phyloP scores from a whole-genome alignment of 2,888 invertebrate species.

The Xiphydria camelus region DNA sequence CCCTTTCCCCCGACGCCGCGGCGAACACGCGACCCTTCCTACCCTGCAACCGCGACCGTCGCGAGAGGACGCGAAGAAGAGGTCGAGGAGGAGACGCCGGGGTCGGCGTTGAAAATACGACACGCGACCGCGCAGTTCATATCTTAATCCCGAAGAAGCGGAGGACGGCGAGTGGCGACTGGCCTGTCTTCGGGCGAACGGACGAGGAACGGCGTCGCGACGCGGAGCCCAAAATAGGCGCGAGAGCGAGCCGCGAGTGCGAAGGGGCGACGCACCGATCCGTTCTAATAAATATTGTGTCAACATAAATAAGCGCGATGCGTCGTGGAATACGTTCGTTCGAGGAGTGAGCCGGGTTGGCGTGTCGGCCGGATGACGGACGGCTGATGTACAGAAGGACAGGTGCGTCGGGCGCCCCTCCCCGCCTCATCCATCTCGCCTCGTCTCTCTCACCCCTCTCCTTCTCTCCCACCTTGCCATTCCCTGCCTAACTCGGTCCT shows the following conservation, averaged over 20 bases:
- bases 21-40: no score
- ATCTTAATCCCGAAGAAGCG: conserved; percentile 33
- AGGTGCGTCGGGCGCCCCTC: conserved; percentile 47
- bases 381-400: conserved; percentile 54
- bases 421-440: conserved; percentile 12
- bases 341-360: conserved; percentile 19
- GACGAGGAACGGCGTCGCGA: conserved; percentile 6
- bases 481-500: conserved; percentile 11
- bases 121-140: conserved; percentile 25
- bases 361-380: conserved; percentile 46
- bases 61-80: no score
- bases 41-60: no score
- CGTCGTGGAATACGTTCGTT: conserved; percentile 30
- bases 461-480: conserved; percentile 13
- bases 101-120: conserved; percentile 21
- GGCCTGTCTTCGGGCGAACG: conserved; percentile 13
- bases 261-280: conserved; percentile 50
- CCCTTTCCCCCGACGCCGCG: no score
- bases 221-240: conserved; percentile 36
- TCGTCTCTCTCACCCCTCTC: conserved; percentile 15
- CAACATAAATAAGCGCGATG: conserved; percentile 55
- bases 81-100: no score
- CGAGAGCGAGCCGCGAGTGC: conserved; percentile 31
- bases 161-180: conserved; percentile 17
- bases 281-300: conserved; percentile 58